Conservation (phyloP, 2,113 vertebrate species). For the Rostratula benghalensis region DNA sequence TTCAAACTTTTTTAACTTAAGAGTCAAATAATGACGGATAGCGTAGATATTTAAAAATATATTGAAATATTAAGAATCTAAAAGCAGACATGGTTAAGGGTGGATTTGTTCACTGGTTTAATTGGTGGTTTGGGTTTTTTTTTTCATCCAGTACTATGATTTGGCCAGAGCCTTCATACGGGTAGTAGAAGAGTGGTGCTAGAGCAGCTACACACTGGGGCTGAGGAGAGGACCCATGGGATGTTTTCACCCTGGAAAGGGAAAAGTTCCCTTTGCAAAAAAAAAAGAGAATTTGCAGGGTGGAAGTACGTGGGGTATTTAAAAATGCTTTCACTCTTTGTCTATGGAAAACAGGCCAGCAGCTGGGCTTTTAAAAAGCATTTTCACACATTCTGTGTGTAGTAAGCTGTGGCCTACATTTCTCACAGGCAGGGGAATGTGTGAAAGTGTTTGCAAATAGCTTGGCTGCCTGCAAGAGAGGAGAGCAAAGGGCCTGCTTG, state of each 20-base stretch:
- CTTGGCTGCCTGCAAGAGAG: constrained; percentile 21
- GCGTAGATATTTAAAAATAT: background rate
- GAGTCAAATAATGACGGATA: background rate
- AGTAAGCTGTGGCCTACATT: constrained; percentile 37
- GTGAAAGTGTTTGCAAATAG: constrained; percentile 52
- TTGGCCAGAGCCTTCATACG: background rate
- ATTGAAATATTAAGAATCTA: background rate
- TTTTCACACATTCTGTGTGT: constrained; percentile 20
- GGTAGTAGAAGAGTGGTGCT: fast-evolving
- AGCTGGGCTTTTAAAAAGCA: constrained; percentile 12
- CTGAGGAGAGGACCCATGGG: fast-evolving
- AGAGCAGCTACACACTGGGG: background rate
- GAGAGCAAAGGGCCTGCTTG: background rate
- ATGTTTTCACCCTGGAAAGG: background rate
- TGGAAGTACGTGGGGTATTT: background rate
- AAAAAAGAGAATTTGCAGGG: background rate
- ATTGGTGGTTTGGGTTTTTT: background rate
- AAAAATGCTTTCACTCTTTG: background rate
- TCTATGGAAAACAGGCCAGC: constrained; percentile 7
- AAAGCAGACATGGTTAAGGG: background rate
- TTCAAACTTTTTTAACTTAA: background rate
- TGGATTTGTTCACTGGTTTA: background rate
- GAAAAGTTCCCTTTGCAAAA: background rate
- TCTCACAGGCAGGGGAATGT: constrained; percentile 15
- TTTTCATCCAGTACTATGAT: background rate